Percentiles rank a stretch among this genome's conserved stretches.
Conservation (phyloP, 2,888 invertebrate genomes). For the Electrophaes corylata region DNA sequence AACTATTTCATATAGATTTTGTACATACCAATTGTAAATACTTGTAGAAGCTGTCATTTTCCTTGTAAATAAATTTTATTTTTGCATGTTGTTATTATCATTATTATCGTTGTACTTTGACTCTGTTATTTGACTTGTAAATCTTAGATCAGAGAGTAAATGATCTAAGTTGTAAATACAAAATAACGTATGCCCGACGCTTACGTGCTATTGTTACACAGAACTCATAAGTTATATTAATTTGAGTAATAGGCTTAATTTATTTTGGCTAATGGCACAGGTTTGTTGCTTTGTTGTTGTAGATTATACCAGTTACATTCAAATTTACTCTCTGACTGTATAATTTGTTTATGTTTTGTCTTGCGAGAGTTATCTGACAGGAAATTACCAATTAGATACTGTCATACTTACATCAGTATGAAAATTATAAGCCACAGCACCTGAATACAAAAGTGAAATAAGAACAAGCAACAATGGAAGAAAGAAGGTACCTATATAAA, state of each 20-base stretch:
- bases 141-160: too few species aligned
- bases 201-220: background rate
- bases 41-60: too few species aligned
- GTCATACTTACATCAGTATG: background rate
- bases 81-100: too few species aligned
- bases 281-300: background rate
- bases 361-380: conserved; percentile 1
- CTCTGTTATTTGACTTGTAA: too few species aligned
- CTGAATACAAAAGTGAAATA: background rate
- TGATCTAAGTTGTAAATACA: too few species aligned
- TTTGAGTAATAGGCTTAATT: background rate
- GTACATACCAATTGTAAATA: too few species aligned
- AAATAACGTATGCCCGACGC: too few species aligned
- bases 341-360: conserved; percentile 6
- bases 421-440: background rate
- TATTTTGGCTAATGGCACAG: background rate
- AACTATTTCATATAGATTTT: too few species aligned
- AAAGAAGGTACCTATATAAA: too few species aligned
- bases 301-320: background rate
- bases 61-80: too few species aligned
- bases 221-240: background rate
- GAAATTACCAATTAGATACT: conserved; percentile 19
- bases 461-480: background rate
- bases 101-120: too few species aligned
- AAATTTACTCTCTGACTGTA: conserved; percentile 1